Evolutionary conservation across 2,797 vertebrate species (phyloP).

Genomic region (Gallinago solitaria): DNA sequence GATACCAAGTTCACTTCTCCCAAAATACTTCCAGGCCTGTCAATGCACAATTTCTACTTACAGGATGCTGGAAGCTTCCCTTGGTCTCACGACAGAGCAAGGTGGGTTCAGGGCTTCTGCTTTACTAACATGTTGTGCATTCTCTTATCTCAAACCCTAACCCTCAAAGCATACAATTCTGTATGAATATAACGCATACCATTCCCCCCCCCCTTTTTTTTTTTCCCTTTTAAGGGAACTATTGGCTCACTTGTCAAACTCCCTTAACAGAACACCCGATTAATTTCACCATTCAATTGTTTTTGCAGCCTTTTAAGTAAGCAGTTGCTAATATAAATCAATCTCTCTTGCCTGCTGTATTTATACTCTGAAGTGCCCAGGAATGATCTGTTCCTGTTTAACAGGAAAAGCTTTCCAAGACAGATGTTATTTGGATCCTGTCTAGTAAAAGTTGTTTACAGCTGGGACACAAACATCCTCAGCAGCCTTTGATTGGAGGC

Average conservation of each 20-base stretch:
- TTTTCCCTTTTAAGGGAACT: not conserved
- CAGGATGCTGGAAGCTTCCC: not conserved
- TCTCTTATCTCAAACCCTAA: not conserved
- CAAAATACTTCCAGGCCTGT: not conserved
- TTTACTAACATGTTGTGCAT: not conserved
- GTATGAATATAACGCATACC: fast-evolving
- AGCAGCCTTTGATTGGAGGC: not conserved
- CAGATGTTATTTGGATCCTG: not conserved
- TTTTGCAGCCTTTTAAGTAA: not conserved
- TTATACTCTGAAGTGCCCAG: not conserved
- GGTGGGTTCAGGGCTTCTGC: not conserved
- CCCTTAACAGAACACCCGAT: not conserved
- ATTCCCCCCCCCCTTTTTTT: fast-evolving
- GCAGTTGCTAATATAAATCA: not conserved
- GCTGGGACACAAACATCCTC: not conserved
- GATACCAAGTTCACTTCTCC: fast-evolving
- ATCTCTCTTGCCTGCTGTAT: not conserved
- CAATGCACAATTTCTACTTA: not conserved
- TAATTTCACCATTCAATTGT: not conserved
- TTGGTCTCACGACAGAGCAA: fast-evolving
- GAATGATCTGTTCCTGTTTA: not conserved
- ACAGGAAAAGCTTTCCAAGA: not conserved
- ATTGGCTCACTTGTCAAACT: not conserved
- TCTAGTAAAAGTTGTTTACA: not conserved
- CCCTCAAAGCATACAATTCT: not conserved